These are phyloP conservation scores for Harpalus rufipes DNA, from an alignment of 2,888 invertebrate species.

Conservation along the genomic window DNA sequence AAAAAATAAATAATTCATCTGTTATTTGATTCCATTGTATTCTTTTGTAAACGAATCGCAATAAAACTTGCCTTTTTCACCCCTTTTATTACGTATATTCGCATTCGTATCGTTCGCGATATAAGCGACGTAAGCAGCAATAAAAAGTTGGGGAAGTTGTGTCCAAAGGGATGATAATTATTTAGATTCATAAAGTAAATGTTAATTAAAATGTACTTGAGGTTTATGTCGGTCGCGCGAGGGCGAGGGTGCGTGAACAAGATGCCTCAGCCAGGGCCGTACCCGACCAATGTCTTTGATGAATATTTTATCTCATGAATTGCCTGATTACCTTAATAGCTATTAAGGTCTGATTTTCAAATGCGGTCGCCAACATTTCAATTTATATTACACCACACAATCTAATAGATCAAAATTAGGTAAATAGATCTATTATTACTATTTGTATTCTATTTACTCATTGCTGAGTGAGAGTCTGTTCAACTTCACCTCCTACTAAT, in stretches of 20 bases:
- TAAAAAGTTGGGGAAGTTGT: constrained; percentile 49
- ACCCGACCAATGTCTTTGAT: not conserved
- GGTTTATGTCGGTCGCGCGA: constrained; percentile 59
- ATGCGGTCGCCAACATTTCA: not conserved
- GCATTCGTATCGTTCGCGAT: not conserved
- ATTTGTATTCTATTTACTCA: no score
- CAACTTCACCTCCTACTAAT: no score
- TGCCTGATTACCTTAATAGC: constrained; percentile 1
- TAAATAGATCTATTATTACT: not conserved
- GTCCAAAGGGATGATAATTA: constrained; percentile 64
- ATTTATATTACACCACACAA: not conserved
- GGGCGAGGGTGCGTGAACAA: constrained; percentile 62
- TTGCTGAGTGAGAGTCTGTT: no score
- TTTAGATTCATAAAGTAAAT: constrained; percentile 67
- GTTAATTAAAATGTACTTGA: constrained; percentile 67
- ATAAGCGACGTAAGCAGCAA: constrained; percentile 60
- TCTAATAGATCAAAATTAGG: not conserved
- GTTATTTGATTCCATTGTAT: no score
- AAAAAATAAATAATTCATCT: no score
- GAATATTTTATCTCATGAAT: constrained; percentile 49
- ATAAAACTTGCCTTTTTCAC: not conserved
- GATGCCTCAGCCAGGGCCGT: constrained; percentile 53
- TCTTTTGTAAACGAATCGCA: not conserved
- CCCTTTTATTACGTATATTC: not conserved
- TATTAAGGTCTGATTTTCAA: not conserved